A percentile compares a stretch with the other conserved stretches of the same genome.
Conservation (phyloP, 2,888 invertebrate species). For the Polymixis flavicincta region DNA sequence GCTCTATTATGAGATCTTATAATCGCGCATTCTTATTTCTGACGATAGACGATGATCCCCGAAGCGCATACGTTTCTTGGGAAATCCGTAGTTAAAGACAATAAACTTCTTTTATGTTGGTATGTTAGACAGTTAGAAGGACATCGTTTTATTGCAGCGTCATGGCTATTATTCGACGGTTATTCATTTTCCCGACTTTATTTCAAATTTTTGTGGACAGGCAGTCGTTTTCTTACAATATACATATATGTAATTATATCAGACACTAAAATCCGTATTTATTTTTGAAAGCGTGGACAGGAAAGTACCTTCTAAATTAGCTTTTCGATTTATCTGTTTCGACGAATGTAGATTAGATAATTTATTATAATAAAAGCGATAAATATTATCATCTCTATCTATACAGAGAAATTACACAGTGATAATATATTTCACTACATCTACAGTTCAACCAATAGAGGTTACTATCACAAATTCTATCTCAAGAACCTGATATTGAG, state of each 20-base stretch:
- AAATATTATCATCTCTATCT: conserved; percentile 11
- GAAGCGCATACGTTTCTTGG: background rate
- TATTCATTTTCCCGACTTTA: background rate
- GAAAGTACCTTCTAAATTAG: conserved; percentile 28
- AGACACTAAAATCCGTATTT: too few species aligned
- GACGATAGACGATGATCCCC: background rate
- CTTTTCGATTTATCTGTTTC: conserved; percentile 3
- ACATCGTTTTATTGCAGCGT: background rate
- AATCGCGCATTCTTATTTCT: background rate
- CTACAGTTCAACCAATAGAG: background rate
- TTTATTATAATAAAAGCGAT: conserved; percentile 16
- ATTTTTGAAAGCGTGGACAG: background rate
- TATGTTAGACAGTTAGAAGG: background rate
- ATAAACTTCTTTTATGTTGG: background rate
- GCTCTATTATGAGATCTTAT: background rate
- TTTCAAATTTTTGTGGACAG: background rate
- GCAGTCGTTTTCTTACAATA: background rate
- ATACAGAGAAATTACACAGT: background rate
- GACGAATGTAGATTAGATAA: conserved; percentile 21
- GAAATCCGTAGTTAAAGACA: background rate
- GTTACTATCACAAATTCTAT: conserved; percentile 2
- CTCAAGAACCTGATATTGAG: background rate
- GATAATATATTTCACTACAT: conserved; percentile 10
- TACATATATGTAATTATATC: too few species aligned
- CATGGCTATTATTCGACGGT: too few species aligned